Evolutionary conservation across 2,113 vertebrate genomes (phyloP), one percentile per base, ranked within the genome.

Genomic region (Ceratotherium simum): DNA sequence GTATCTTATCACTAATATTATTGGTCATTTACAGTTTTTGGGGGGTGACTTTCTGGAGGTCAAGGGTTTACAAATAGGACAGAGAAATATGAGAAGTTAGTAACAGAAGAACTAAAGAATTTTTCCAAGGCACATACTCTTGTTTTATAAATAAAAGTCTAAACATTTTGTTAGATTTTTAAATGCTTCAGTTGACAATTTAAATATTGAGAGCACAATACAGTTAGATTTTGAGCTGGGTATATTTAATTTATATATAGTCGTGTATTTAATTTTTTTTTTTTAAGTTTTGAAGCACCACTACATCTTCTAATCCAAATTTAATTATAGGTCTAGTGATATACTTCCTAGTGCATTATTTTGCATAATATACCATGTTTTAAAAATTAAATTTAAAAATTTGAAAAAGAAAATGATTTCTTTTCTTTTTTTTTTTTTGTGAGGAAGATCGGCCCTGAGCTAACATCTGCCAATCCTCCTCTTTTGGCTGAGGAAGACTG

Each of bases 81-180:
- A 90, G 36, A 88, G 33, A 90, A 79, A 65, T 73, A 51, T 39
- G n/a, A 80, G 54, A 93, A 85, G 56, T 58, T 80, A 60, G 64
- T 92, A 48, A 79, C 31, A 84, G 51, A 46, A 81, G 51, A 88
- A 64, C 51, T 80, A 73, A 69, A 18, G 3, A 29, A 80, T 86
- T 91, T 96, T 85, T 21, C 70, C 33, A 60, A 58, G 58, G 27
- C 7, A 8, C 1, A 18, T 9, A 31, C 54, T 88, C 51, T 67
- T 88, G 60, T 95, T 91, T 92, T 69, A 29, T 70, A 90, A 56
- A 56, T 16, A 83, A 51, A 95, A 46, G 20, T 84, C 8, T 76
- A 84, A 36, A 83, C 46, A 54, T 79, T 70, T 64, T 87, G 70
- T 90, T 93, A 16, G 56, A 70, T 84, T 92, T 95, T 95, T 80